Evolutionary conservation across 92 coral and sea anemone species (phyloP), one percentile per base, ranked within the genome.

Genomic region (Nematostella vectensis): DNA sequence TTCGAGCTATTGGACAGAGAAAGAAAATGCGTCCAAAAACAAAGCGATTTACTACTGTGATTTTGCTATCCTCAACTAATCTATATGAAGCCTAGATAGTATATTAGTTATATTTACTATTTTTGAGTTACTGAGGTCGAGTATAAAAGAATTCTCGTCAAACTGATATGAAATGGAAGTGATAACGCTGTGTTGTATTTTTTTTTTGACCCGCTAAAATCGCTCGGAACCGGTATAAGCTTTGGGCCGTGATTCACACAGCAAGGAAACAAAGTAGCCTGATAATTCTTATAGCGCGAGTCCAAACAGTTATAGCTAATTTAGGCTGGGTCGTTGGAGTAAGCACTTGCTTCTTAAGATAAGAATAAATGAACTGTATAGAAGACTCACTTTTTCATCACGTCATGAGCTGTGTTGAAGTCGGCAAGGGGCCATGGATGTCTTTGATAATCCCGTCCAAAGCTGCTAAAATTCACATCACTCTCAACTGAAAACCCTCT

Each of bases 301-400:
- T n/a, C n/a, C n/a, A n/a, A n/a, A n/a, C n/a, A n/a, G n/a, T n/a
- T n/a, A n/a, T n/a, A n/a, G n/a, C n/a, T n/a, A n/a, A n/a, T n/a
- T n/a, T n/a, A n/a, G n/a, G n/a, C n/a, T n/a, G n/a, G n/a, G n/a
- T 54, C 27, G 43, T 37, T 55, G 25, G 36, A 38, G 30, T 62
- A 55, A 55, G 67, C 76, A 76, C 76, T 62, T 69, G 21, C 48
- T 50, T 30, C 55, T 60, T 56, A 68, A 66, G 70, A 59, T 69
- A 63, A 61, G 45, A 63, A 64, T 48, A 70, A 62, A 77, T 58
- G 49, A 54, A 63, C 55, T 20, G 56, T 66, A 69, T 52, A 58
- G 61, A 50, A 49, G 73, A 77, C 83, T 77, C 70, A 77, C 83
- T 77, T 77, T 61, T 47, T 55, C 83, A 77, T 85, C 85, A 85